Percentiles rank a stretch among this genome's conserved stretches.
Conservation (phyloP, 2,797 vertebrate species). For the Melanogrammus aeglefinus region DNA sequence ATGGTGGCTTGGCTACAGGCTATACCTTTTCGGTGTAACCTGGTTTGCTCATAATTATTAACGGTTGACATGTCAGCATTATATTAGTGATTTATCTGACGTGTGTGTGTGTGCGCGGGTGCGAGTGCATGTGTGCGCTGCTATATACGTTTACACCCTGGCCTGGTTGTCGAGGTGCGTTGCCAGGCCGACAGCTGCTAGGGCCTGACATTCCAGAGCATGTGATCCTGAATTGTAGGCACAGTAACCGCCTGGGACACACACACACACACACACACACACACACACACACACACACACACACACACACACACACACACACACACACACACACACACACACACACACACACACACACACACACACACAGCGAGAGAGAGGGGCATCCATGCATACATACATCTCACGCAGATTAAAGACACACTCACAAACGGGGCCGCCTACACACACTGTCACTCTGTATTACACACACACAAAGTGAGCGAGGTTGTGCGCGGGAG, state of each 20-base stretch:
- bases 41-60: too few relatives aligned
- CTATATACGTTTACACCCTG: constrained; percentile 46
- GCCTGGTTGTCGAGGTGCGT: constrained; percentile 51
- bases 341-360: neutral
- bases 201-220: constrained; percentile 72
- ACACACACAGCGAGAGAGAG: neutral
- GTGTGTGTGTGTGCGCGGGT: too few relatives aligned
- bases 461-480: too few relatives aligned
- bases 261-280: constrained; percentile 30
- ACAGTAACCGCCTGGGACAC: constrained; percentile 48
- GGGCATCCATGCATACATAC: too few relatives aligned
- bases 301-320: neutral
- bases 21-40: too few relatives aligned
- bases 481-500: too few relatives aligned
- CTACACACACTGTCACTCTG: too few relatives aligned
- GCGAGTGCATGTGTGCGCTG: constrained; percentile 39
- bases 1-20: too few relatives aligned
- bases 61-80: too few relatives aligned
- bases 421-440: too few relatives aligned
- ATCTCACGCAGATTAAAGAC: too few relatives aligned
- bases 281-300: constrained; percentile 16
- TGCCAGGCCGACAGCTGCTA: constrained; percentile 80
- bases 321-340: constrained; percentile 38
- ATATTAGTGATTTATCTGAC: too few relatives aligned
- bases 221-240: constrained; percentile 68